Evolutionary conservation across 1,140 invertebrate species (phyloP).

Genomic region (Neodiprion pinetum): DNA sequence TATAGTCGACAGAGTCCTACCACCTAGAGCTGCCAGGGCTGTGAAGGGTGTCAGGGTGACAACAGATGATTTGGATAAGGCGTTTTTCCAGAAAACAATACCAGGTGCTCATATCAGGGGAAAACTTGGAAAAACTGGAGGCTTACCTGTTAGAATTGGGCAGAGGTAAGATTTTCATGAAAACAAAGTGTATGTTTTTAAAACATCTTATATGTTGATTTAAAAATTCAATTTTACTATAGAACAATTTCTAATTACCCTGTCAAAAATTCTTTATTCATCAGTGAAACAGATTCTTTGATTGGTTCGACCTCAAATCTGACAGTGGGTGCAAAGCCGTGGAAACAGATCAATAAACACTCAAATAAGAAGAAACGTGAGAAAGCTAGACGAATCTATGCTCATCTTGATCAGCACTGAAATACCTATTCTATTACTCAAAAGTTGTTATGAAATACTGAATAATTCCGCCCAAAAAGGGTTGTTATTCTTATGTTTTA

Average conservation of each 20-base stretch:
- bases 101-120: conserved; percentile 61
- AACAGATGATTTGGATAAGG: conserved; percentile 64
- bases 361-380: conserved; percentile 85
- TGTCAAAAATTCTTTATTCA: conserved; percentile 12
- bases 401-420: conserved; percentile 79
- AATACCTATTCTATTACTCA: neutral
- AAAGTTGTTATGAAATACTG: neutral
- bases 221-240: conserved; percentile 23
- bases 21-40: conserved; percentile 63
- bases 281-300: conserved; percentile 32
- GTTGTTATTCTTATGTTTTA: too few species aligned
- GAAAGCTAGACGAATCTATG: conserved; percentile 82
- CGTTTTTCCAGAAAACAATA: conserved; percentile 64
- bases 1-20: conserved; percentile 54
- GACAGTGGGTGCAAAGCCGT: conserved; percentile 70
- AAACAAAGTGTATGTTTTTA: conserved; percentile 30
- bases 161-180: conserved; percentile 26
- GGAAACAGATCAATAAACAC: conserved; percentile 82
- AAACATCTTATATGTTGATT: conserved; percentile 37
- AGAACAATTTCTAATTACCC: neutral
- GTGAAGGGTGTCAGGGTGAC: conserved; percentile 58
- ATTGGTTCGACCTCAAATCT: conserved; percentile 46
- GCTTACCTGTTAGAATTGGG: conserved; percentile 28
- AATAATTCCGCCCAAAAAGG: neutral
- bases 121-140: conserved; percentile 42